Evolutionary conservation across 2,888 invertebrate genomes (phyloP).

Genomic region (Branchellion lobata): DNA sequence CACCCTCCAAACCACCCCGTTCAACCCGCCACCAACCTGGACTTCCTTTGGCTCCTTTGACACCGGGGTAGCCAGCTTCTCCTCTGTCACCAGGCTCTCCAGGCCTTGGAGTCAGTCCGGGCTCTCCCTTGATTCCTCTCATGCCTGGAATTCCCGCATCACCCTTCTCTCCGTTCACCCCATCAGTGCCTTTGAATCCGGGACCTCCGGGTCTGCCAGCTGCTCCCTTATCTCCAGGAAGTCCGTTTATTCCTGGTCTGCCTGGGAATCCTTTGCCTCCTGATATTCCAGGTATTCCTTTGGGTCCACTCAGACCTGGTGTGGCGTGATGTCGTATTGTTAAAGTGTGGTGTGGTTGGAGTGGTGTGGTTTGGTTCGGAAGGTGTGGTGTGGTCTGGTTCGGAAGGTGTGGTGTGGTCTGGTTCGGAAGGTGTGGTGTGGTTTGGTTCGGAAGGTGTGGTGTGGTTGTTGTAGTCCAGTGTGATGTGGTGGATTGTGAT

Average conservation of each 20-base stretch:
- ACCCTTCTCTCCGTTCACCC: constrained; percentile 38
- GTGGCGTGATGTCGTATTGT: no score
- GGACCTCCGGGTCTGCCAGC: constrained; percentile 66
- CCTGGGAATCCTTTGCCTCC: constrained; percentile 7
- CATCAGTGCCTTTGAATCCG: constrained; percentile 72
- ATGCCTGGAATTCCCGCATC: constrained; percentile 54
- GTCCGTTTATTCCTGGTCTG: neutral
- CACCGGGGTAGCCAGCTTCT: neutral
- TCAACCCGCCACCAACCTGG: no score
- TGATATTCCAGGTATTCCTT: constrained; percentile 28
- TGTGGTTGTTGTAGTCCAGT: no score
- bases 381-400: no score
- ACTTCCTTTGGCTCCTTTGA: neutral
- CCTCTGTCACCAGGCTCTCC: constrained; percentile 25
- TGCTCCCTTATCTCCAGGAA: constrained; percentile 55
- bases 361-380: no score
- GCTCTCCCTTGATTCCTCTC: constrained; percentile 78
- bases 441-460: no score
- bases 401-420: no score
- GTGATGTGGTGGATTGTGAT: no score
- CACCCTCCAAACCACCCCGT: no score
- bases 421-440: no score
- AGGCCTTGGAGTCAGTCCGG: constrained; percentile 54
- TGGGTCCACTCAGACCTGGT: constrained; percentile 39
- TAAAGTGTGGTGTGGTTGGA: no score